phyloP scores from a whole-genome alignment of 1,140 invertebrate genomes.

The Musca vetustissima region DNA sequence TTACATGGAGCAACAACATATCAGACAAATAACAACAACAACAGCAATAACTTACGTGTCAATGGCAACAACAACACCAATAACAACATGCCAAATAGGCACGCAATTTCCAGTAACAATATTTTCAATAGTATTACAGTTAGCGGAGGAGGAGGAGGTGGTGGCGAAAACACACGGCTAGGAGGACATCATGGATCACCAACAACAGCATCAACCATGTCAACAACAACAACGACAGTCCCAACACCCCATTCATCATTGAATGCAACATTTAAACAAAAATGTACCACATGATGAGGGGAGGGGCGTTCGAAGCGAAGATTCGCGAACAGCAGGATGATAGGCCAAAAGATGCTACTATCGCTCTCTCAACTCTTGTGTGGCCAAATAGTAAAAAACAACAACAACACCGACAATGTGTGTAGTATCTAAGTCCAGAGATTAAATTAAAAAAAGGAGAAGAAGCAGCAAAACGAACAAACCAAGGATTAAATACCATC shows the following conservation, averaged over 20 bases:
- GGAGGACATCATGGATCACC: background rate
- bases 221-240: conserved; percentile 18
- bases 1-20: conserved; percentile 30
- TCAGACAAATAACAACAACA: conserved; percentile 22
- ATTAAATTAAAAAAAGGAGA: too few species aligned
- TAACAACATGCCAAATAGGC: conserved; percentile 5
- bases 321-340: too few species aligned
- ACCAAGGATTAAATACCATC: too few species aligned
- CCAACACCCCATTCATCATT: conserved; percentile 31
- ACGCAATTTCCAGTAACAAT: background rate
- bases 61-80: conserved; percentile 5
- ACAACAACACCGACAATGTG: too few species aligned
- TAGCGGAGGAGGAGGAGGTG: background rate
- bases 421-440: too few species aligned
- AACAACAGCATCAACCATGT: conserved; percentile 28
- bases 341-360: too few species aligned
- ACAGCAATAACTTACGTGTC: background rate
- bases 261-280: conserved; percentile 47
- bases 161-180: background rate
- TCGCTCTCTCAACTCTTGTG: too few species aligned
- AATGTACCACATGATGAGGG: conserved; percentile 45
- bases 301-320: too few species aligned
- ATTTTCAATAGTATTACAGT: background rate
- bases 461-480: too few species aligned
- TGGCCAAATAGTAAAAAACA: too few species aligned